Evolutionary conservation across 2,888 invertebrate species (phyloP), one percentile per base, ranked within the genome.

Genomic region (Eupithecia abbreviata): DNA sequence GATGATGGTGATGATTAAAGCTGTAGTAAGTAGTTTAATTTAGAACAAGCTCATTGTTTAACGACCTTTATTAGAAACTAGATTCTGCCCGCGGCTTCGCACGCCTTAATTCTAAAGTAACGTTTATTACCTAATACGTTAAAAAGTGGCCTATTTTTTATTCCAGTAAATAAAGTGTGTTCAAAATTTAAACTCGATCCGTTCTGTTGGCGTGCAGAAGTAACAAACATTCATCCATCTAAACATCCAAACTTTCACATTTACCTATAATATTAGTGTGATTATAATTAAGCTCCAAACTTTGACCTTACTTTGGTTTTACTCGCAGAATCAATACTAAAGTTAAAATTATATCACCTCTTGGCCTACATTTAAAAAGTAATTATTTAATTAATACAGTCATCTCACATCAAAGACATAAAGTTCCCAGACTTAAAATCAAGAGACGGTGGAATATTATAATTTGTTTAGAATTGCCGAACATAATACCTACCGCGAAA

Each of bases 401-500:
- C 67, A 18, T 68, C 67, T 68, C 45, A 68, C 67, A 69, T 65
- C 65, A 72, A 72, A 72, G 72, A 47, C 41, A 65, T 30, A 47
- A 65, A 72, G 72, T 47, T 47, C 18, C 15, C 51, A 73, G 18
- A 67, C 73, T 12, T 55, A 41, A n/a, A 55, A 43, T 55, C 41
- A 55, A 73, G 55, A 45, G 49, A 65, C 47, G 76, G 67, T 42
- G 76, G 68, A 68, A 69, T 69, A 51, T 47, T 74, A 74, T 77
- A 75, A 75, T 77, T 71, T 62, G 42, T 42, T 72, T 70, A 77
- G 67, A 75, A 73, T 73, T 75, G 47, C 69, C 62, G 58, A 72
- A 70, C 55, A 79, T 75, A 80, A 79, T 77, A 77, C 62, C 77
- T 77, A 77, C 51, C 77, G 58, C 75, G 77, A 78, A 80, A 76